Base-by-base conservation (phyloP, 2,797 vertebrate species). In the Myoxocephalus aenaeus region DNA sequence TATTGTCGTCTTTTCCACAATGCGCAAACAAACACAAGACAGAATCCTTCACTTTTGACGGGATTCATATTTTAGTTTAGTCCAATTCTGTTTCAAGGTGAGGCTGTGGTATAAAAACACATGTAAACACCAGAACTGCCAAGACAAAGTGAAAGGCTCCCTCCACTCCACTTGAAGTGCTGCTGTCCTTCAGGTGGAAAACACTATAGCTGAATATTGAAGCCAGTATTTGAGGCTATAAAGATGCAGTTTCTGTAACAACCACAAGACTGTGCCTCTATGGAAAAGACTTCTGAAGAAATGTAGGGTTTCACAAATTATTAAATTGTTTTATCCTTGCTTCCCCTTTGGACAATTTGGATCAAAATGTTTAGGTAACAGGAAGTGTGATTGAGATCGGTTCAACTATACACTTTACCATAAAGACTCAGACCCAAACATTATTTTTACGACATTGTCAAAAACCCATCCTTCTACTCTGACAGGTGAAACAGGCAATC, bases 41-140 rank as follows among this genome's bases (percentile, higher is more conserved):
- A n/a, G n/a, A 75, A 83, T 32, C 14, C 5, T 7, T n/a, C 12
- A 38, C 50, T 74, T 73, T 36, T 44, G 29, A 75, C 17, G 1
- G 29, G 50, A 73, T 63, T 18, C 36, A 20, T 20, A 68, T 70
- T 72, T 57, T 25, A 50, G 25, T 62, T 34, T 42, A 46, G 63
- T 27, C 40, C 6, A 14, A 7, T 22, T 74, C 51, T 68, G 20
- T 66, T 76, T 53, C 1, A 20, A 58, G 36, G 32, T 68, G 32
- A 50, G 4, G 32, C 11, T 14, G 12, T 17, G 3, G 12, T 38
- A 27, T 38, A 44, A 70, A 70, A 65, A 54, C 34, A 38, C 15
- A 12, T 29, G 44, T 36, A 0, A 63, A 65, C 10, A 61, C 29
- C 8, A 56, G 17, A 57, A 7, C 59, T 10, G 38, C n/a, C 34